phyloP scores from a whole-genome alignment of 1,140 invertebrate species.

The Drosophila jambulina region DNA sequence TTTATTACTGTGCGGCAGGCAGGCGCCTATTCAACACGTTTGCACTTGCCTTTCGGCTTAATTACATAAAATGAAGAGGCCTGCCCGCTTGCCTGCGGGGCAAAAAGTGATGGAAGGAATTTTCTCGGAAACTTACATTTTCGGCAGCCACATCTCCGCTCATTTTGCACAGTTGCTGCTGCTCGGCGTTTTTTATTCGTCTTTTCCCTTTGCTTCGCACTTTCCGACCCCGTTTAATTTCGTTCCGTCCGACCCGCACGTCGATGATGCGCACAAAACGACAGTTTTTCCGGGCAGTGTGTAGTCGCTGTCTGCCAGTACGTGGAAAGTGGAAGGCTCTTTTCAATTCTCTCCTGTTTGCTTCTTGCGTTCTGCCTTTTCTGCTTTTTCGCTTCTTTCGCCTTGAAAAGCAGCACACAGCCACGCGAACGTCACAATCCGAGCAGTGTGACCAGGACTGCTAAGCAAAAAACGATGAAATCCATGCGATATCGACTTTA shows the following conservation, averaged over 20 bases:
- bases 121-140: conserved; percentile 74
- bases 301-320: neutral
- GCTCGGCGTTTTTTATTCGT: conserved; percentile 43
- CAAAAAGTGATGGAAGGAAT: conserved; percentile 19
- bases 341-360: conserved; percentile 1
- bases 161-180: conserved; percentile 77
- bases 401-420: conserved; percentile 18
- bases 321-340: conserved; percentile 6
- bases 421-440: conserved; percentile 20
- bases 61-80: conserved; percentile 67
- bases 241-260: conserved; percentile 3
- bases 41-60: conserved; percentile 53
- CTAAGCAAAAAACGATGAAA: neutral
- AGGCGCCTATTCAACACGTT: conserved; percentile 59
- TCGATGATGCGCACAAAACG: conserved; percentile 1
- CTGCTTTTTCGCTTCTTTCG: conserved; percentile 14
- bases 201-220: conserved; percentile 1
- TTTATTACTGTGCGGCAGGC: conserved; percentile 24
- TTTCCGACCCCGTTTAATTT: conserved; percentile 4
- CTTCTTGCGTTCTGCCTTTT: conserved; percentile 8
- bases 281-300: conserved; percentile 15
- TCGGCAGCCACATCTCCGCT: conserved; percentile 80
- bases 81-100: neutral
- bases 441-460: conserved; percentile 10
- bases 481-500: neutral